Conservation (phyloP, 2,113 vertebrate genomes). For the Alligator sinensis region DNA sequence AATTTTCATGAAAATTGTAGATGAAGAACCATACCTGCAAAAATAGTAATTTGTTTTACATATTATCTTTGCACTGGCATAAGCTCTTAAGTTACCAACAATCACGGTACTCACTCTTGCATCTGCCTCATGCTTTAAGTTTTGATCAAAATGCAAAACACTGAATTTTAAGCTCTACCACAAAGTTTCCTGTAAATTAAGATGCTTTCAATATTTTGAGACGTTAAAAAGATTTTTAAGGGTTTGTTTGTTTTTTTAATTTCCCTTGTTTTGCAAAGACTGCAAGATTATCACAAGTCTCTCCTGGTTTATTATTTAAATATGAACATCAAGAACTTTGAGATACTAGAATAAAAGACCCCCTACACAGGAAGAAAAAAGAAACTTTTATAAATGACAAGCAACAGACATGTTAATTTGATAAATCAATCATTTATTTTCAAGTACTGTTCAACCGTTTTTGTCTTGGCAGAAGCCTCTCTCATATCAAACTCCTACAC, state of each 20-base stretch:
- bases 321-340: not conserved
- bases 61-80: too few relatives aligned
- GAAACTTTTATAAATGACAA: not conserved
- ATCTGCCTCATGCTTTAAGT: too few relatives aligned
- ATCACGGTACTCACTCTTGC: too few relatives aligned
- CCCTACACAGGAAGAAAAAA: not conserved
- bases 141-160: not conserved
- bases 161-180: not conserved
- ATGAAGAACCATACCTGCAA: not conserved
- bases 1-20: slow-evolving; percentile 15
- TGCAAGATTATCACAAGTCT: not conserved
- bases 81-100: too few relatives aligned
- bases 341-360: not conserved
- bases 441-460: not conserved
- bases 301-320: not conserved
- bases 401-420: not conserved
- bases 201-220: not conserved
- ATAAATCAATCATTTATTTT: not conserved
- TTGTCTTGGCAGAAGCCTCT: not conserved
- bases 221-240: not conserved
- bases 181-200: not conserved
- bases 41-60: not conserved
- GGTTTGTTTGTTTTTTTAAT: too few relatives aligned
- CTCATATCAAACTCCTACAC: not conserved
- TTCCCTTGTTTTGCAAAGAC: not conserved